Evolutionary conservation across 2,888 invertebrate genomes (phyloP), one percentile per base, ranked within the genome.

Genomic region (Limnephilus marmoratus): DNA sequence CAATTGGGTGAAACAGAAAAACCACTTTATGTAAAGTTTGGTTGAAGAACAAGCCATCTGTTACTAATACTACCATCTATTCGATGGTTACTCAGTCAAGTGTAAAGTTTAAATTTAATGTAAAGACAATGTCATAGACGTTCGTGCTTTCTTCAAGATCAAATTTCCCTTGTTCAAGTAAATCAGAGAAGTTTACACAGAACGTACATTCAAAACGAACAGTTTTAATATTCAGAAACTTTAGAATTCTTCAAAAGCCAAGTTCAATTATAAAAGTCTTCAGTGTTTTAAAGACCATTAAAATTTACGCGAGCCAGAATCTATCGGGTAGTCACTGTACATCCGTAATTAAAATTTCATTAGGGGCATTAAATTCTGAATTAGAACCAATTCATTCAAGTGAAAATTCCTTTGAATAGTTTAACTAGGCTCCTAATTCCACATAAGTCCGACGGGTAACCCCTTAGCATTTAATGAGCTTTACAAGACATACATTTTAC

Each of bases 361-460:
- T 68, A n/a, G 24, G 68, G 68, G 68, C 85, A n/a, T n/a, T 85
- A 45, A 85, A 29, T 37, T 85, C 85, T 45, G 85, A 82, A 34
- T 82, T 34, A 82, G 82, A 82, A 82, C 82, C 34, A 34, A 82
- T 82, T 82, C 82, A 34, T 82, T 31, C 82, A 34, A 34, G 82
- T 82, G 82, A 82, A 82, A 82, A 82, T 82, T 34, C 34, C 34
- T 82, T 82, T 82, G 82, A 82, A 82, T 34, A 34, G 68, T 68
- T 68, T 9, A 68, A 68, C 68, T 7, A 24, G 9, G 68, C 7
- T 24, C 68, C n/a, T 68, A 68, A 68, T 68, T 68, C 68, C 24
- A 68, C 9, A 68, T 68, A 68, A 68, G 68, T n/a, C 68, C 68
- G 24, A 68, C 4, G 24, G 9, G 24, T 68, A 68, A 68, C 68